Evolutionary conservation across 2,888 invertebrate genomes (phyloP), one percentile per base, ranked within the genome.

Genomic region (Luperina nickerlii): DNA sequence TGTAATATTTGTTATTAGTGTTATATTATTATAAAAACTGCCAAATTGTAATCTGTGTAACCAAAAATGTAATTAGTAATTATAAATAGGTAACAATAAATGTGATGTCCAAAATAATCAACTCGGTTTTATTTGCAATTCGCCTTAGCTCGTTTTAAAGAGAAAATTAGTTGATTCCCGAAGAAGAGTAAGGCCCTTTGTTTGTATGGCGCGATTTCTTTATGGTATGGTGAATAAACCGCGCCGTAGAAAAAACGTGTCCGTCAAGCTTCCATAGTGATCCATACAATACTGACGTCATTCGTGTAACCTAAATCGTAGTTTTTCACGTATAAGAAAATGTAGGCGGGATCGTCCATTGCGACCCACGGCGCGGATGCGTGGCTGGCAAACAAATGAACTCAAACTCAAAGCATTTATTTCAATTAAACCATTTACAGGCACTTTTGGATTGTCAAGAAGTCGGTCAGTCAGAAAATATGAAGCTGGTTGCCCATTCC

Each of bases 1-100:
- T 77, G 65, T 83, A 84, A 82, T 76, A 75, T 73, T 76, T 81
- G 76, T 85, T 87, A 74, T 68, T 78, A 68, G 66, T 87, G 69
- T 78, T 84, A 87, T 74, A 87, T 77, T 73, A 82, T 76, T 48
- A 77, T 80, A 84, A 89, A 82, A 87, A 90, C 88, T 90, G 90
- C 90, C 90, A 83, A 90, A 88, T 79, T 88, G 84, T 90, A 90
- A 87, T 74, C 80, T 27, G 63, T 84, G 80, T 82, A 85, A 87
- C 81, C 81, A 82, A 86, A 87, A 82, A 83, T 83, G 76, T 85
- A 86, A 82, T 82, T 84, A 84, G 76, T 85, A 86, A 82, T 83
- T 84, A 84, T 76, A 71, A 78, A 75, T 83, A 83, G 69, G 67
- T 75, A 81, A 82, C 71, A 88, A 85, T 90, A 90, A 88, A 89